Evolutionary conservation across 1,140 invertebrate species (phyloP).

Genomic region (Melipona quadrifasciata): DNA sequence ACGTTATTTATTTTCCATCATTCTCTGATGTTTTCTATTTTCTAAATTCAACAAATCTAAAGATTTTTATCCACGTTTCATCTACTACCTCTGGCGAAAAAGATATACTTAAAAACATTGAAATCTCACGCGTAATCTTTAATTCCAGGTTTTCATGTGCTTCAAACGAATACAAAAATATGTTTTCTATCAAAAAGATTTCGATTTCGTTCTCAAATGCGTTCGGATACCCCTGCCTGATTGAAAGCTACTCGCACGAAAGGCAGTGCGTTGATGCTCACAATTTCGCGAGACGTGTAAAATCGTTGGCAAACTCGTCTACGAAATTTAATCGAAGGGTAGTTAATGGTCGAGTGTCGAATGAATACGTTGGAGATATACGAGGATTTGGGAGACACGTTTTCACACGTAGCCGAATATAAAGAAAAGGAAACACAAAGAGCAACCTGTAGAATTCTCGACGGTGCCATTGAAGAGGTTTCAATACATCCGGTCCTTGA

Average conservation of each 20-base stretch:
- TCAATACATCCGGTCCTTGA: conserved; percentile 20
- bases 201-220: too few species aligned
- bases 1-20: too few species aligned
- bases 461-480: conserved; percentile 8
- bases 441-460: conserved; percentile 24
- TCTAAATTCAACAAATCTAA: too few species aligned
- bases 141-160: too few species aligned
- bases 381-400: not conserved
- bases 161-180: too few species aligned
- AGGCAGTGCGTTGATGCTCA: too few species aligned
- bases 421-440: conserved; percentile 1
- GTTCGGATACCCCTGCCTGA: too few species aligned
- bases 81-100: too few species aligned
- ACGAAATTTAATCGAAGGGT: not conserved
- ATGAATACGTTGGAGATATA: not conserved
- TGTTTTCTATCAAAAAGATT: too few species aligned
- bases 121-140: too few species aligned
- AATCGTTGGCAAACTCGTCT: not conserved
- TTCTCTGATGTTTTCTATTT: not conserved
- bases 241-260: too few species aligned
- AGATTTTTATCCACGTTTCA: not conserved
- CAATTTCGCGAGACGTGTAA: not conserved
- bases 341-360: not conserved
- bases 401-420: not conserved
- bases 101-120: too few species aligned